Evolutionary conservation across 2,888 invertebrate species (phyloP).

Genomic region (Hypolimnas misippus): DNA sequence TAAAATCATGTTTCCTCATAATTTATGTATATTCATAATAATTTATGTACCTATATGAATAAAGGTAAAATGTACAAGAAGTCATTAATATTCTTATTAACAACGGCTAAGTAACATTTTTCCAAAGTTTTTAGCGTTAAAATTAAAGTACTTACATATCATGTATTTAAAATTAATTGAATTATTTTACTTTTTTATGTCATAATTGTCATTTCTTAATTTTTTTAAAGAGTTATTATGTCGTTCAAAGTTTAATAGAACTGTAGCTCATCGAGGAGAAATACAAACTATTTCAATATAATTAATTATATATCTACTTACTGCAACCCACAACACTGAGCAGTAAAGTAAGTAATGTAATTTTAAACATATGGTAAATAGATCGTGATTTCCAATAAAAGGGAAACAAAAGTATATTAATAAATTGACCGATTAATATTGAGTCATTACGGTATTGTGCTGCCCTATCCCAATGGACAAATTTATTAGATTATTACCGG

Average conservation of each 20-base stretch:
- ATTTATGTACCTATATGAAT: too few relatives aligned
- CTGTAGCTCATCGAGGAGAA: background rate
- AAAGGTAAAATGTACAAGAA: background rate
- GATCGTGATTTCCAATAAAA: constrained; percentile 38
- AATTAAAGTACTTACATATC: too few relatives aligned
- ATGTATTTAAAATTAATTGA: too few relatives aligned
- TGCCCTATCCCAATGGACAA: constrained; percentile 74
- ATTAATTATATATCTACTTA: background rate
- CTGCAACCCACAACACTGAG: background rate
- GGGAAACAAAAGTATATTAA: constrained; percentile 42
- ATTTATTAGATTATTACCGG: constrained; percentile 80
- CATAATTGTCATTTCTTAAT: too few relatives aligned
- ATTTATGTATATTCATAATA: background rate
- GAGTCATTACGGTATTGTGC: constrained; percentile 62
- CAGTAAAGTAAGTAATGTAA: background rate
- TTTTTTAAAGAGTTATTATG: too few relatives aligned
- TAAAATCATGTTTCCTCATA: constrained; percentile 16
- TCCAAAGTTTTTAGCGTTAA: too few relatives aligned
- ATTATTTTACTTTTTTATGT: too few relatives aligned
- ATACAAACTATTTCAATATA: background rate
- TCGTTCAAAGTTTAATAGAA: too few relatives aligned
- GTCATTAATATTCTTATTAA: constrained; percentile 2
- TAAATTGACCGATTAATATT: constrained; percentile 64
- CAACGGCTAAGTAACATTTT: too few relatives aligned
- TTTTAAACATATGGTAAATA: constrained; percentile 27